These are phyloP conservation scores for Ephialtes manifestator DNA, from an alignment of 2,888 invertebrate genomes.

Conservation along the genomic window DNA sequence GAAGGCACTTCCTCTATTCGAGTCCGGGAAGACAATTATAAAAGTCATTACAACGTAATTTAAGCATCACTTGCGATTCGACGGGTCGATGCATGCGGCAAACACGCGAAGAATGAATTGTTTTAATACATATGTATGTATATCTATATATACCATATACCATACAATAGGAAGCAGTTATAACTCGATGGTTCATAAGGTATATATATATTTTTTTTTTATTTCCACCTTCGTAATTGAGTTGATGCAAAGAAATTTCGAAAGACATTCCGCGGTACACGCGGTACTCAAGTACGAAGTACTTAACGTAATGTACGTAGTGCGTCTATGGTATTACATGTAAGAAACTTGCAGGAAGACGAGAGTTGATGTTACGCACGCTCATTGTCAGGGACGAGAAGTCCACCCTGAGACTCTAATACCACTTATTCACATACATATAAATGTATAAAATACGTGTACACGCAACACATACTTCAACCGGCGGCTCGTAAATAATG, in stretches of 20 bases:
- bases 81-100: slow-evolving; percentile 11
- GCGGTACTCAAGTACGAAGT: neutral
- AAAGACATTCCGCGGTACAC: slow-evolving; percentile 28
- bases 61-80: slow-evolving; percentile 48
- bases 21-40: slow-evolving; percentile 62
- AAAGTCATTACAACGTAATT: slow-evolving; percentile 64
- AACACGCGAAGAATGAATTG: slow-evolving; percentile 43
- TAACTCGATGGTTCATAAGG: neutral
- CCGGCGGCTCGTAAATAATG: slow-evolving; percentile 82
- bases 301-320: slow-evolving; percentile 47
- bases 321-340: slow-evolving; percentile 13
- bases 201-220: slow-evolving; percentile 28
- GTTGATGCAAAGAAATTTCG: slow-evolving; percentile 54
- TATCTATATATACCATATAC: slow-evolving; percentile 11
- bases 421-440: slow-evolving; percentile 39
- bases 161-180: slow-evolving; percentile 25
- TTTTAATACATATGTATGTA: slow-evolving; percentile 1
- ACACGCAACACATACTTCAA: slow-evolving; percentile 39
- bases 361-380: slow-evolving; percentile 54
- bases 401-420: slow-evolving; percentile 70
- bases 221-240: slow-evolving; percentile 57
- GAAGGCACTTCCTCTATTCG: slow-evolving; percentile 38
- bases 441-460: neutral
- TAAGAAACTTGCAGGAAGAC: slow-evolving; percentile 39
- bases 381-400: slow-evolving; percentile 77